These are phyloP conservation scores for Gallinago nigripennis DNA, from an alignment of 2,797 vertebrate species.

Conservation along the genomic window DNA sequence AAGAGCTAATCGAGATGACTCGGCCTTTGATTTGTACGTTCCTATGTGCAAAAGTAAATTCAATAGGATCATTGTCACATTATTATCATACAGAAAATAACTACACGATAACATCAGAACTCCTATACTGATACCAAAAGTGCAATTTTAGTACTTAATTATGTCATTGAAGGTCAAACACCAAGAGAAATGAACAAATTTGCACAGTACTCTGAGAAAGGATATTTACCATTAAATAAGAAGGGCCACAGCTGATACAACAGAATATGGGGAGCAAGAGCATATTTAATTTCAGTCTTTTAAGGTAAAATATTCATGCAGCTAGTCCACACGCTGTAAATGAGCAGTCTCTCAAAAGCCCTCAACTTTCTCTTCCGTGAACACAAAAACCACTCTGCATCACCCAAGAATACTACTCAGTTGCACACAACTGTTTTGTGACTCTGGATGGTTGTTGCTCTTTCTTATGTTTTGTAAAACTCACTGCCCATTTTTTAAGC, in stretches of 20 bases:
- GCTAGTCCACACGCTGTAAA: not conserved
- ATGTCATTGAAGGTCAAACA: not conserved
- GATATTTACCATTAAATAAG: not conserved
- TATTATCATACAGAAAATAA: not conserved
- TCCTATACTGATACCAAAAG: not conserved
- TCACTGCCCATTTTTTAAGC: not conserved
- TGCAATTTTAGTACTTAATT: not conserved
- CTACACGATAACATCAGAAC: rapidly evolving
- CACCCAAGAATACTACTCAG: not conserved
- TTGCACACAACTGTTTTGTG: not conserved
- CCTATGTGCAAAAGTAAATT: not conserved
- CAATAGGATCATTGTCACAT: not conserved
- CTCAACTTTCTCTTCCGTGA: not conserved
- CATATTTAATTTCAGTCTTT: not conserved
- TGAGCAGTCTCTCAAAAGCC: not conserved
- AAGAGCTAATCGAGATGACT: not conserved
- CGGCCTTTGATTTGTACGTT: not conserved
- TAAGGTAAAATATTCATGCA: not conserved
- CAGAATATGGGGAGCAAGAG: not conserved
- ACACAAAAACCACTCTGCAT: not conserved
- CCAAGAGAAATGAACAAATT: not conserved
- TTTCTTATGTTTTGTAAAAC: not conserved
- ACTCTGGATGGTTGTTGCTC: not conserved
- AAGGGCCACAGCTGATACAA: not conserved
- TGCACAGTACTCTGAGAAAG: not conserved